phyloP scores from a whole-genome alignment of 2,888 invertebrate genomes.

The Boloria selene region DNA sequence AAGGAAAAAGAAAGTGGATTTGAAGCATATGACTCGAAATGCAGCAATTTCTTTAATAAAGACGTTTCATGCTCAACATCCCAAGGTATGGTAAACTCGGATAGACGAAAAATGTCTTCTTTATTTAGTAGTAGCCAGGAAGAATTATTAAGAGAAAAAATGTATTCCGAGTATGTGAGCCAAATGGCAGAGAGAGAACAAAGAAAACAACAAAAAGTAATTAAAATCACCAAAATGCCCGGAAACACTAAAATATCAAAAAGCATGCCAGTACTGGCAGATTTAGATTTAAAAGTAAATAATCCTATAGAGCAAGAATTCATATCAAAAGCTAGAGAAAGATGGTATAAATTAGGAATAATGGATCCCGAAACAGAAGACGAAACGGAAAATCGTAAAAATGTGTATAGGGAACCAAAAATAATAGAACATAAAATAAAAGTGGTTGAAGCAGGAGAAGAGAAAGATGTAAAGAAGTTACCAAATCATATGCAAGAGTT shows the following conservation, averaged over 20 bases:
- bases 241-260: slow-evolving; percentile 56
- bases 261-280: slow-evolving; percentile 64
- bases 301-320: slow-evolving; percentile 88
- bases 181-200: slow-evolving; percentile 90
- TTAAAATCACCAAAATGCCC: slow-evolving; percentile 87
- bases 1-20: slow-evolving; percentile 60
- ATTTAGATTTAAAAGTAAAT: slow-evolving; percentile 68
- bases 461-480: slow-evolving; percentile 84
- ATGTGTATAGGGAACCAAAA: slow-evolving; percentile 68
- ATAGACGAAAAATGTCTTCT: slow-evolving; percentile 55
- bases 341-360: slow-evolving; percentile 87
- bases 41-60: slow-evolving; percentile 17
- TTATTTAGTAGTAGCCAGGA: slow-evolving; percentile 85
- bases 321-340: slow-evolving; percentile 87
- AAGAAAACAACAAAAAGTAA: slow-evolving; percentile 89
- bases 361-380: slow-evolving; percentile 85
- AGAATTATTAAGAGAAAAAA: slow-evolving; percentile 88
- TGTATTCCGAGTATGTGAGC: slow-evolving; percentile 92
- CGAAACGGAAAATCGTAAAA: slow-evolving; percentile 67
- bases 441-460: slow-evolving; percentile 85
- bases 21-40: slow-evolving; percentile 48
- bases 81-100: slow-evolving; percentile 46
- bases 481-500: slow-evolving; percentile 92
- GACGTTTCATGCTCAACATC: neutral
- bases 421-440: slow-evolving; percentile 79